These are phyloP conservation scores for Gastrophryne carolinensis DNA, from an alignment of 2,797 vertebrate genomes.

Conservation along the genomic window DNA sequence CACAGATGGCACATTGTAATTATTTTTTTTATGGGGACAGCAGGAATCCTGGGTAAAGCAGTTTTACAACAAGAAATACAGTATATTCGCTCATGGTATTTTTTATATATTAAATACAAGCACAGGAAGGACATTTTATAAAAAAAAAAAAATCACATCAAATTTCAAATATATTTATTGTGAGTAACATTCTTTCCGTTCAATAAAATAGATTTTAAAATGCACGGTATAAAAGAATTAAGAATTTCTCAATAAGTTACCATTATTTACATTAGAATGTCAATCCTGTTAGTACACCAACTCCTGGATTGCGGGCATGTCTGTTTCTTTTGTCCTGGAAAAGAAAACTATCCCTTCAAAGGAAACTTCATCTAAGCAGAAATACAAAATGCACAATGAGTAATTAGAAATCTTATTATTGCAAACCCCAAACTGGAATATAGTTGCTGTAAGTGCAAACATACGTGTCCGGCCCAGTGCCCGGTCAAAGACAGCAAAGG, in stretches of 20 bases:
- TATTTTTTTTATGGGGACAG: too few relatives aligned
- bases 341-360: constrained; percentile 14
- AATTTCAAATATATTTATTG: constrained; percentile 48
- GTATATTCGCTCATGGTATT: too few relatives aligned
- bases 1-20: too few relatives aligned
- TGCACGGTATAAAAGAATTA: constrained; percentile 75
- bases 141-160: constrained; percentile 3
- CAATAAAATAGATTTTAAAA: constrained; percentile 77
- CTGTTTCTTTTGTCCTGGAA: not conserved
- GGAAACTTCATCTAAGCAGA: constrained; percentile 17
- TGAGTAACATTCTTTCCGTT: constrained; percentile 69
- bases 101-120: too few relatives aligned
- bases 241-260: constrained; percentile 79
- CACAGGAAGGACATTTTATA: not conserved
- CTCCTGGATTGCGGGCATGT: too few relatives aligned
- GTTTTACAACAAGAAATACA: too few relatives aligned
- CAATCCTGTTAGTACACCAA: constrained; percentile 31
- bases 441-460: not conserved
- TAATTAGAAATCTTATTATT: constrained; percentile 12
- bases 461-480: not conserved
- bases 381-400: constrained; percentile 37
- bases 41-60: too few relatives aligned
- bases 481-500: not conserved
- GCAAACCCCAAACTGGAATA: constrained; percentile 19
- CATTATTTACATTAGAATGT: constrained; percentile 73